A percentile compares a stretch with the other conserved stretches of the same genome.
Evolutionary conservation across 2,888 invertebrate species (phyloP).

Genomic region (Drosophila robusta): DNA sequence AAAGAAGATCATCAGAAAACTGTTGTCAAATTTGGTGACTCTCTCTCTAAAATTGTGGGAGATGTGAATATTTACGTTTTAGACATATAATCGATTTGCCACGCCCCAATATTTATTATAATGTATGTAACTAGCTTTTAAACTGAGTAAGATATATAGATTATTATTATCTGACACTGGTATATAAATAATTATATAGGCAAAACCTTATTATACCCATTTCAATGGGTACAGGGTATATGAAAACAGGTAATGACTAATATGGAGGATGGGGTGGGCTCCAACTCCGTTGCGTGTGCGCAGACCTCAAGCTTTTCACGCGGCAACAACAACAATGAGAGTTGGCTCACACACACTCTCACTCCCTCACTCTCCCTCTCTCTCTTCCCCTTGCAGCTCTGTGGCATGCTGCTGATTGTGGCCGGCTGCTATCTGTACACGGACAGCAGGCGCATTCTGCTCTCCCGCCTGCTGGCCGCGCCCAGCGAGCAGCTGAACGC

Average conservation of each 20-base stretch:
- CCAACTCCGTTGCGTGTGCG: slow-evolving; percentile 50
- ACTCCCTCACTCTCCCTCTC: slow-evolving; percentile 7
- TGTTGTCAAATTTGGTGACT: too few relatives aligned
- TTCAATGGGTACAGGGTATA: background rate
- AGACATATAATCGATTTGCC: too few relatives aligned
- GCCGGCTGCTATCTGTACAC: slow-evolving; percentile 90
- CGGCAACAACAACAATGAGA: slow-evolving; percentile 3
- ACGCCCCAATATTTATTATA: too few relatives aligned
- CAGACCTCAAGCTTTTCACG: slow-evolving; percentile 28
- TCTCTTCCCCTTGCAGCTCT: slow-evolving; percentile 86
- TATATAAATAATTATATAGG: too few relatives aligned
- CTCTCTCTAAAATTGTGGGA: too few relatives aligned
- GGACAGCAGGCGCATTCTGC: slow-evolving; percentile 89
- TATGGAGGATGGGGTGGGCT: background rate
- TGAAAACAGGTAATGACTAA: slow-evolving; percentile 27
- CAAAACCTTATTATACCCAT: too few relatives aligned
- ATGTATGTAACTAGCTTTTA: too few relatives aligned
- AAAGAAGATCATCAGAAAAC: too few relatives aligned
- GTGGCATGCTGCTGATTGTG: slow-evolving; percentile 90
- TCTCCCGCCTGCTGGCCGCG: slow-evolving; percentile 90
- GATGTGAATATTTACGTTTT: too few relatives aligned
- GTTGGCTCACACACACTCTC: background rate
- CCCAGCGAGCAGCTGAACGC: slow-evolving; percentile 86
- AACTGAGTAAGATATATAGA: too few relatives aligned
- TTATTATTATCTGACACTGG: too few relatives aligned